Conservation (phyloP, 2,113 vertebrate genomes). For the Albula goreensis region DNA sequence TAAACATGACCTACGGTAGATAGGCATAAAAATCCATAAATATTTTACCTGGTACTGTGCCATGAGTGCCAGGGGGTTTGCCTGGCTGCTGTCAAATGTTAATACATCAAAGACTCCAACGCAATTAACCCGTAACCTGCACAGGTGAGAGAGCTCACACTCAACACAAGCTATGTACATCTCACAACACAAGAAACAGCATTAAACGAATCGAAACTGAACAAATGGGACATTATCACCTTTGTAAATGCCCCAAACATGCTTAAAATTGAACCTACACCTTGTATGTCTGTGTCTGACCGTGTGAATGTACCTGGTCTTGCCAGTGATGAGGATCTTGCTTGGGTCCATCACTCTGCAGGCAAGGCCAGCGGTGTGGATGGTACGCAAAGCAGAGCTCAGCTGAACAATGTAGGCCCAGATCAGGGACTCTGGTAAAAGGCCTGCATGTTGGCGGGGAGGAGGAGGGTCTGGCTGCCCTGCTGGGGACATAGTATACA, state of each 20-base stretch:
- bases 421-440: slow-evolving; percentile 95
- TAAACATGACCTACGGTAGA: not conserved
- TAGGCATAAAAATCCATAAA: not conserved
- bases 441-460: slow-evolving; percentile 91
- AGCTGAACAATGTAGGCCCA: slow-evolving; percentile 98
- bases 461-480: slow-evolving; percentile 93
- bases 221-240: not conserved
- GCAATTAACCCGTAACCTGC: slow-evolving; percentile 95
- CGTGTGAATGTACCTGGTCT: slow-evolving; percentile 80
- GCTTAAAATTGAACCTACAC: not conserved
- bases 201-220: not conserved
- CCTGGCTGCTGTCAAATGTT: slow-evolving; percentile 98
- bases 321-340: slow-evolving; percentile 97
- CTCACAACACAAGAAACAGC: not conserved
- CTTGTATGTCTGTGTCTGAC: not conserved
- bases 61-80: slow-evolving; percentile 96
- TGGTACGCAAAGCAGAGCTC: slow-evolving; percentile 91
- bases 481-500: slow-evolving; percentile 45
- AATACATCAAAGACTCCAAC: slow-evolving; percentile 96
- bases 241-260: not conserved
- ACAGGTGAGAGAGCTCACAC: slow-evolving; percentile 45
- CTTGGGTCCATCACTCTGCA: slow-evolving; percentile 98
- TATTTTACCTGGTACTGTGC: slow-evolving; percentile 93
- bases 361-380: slow-evolving; percentile 94
- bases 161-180: not conserved